Base-by-base conservation (phyloP, 2,888 invertebrate species). In the Leptothorax acervorum region DNA sequence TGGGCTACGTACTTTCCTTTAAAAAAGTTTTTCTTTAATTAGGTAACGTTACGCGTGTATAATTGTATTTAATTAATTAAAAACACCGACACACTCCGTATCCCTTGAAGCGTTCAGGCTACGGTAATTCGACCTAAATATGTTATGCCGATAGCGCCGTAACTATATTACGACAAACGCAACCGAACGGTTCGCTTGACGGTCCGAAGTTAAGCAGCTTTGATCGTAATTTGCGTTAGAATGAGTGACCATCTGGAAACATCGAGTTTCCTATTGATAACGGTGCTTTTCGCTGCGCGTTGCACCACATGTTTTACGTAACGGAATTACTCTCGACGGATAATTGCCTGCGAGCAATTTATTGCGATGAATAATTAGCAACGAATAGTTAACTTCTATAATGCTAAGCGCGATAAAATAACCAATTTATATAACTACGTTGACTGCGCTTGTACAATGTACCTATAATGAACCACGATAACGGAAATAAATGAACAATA, bases 161-260 rank as follows among this genome's bases (percentile, higher is more conserved):
- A 39, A 62, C 48, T 51, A 9, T 71, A 71, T 71, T 71, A 71
- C 11, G 23, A 68, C 55, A 35, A 57, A 60, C 12, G 4, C 18
- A 60, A 71, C 48, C 48, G 28, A 51, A 48, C 70, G 18, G 35
- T 60, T 18, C 60, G 39, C 48, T 60, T 71, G 18, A 79, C 12
- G 60, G 5, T 48, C 42, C 48, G 5, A 60, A 28, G 35, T 60
- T 79, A 60, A 79, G 23, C 78, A 68, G 57, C 70, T 79, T 81
- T 81, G 60, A 79, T 71, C 48, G 39, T 48, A 45, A 45, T 55
- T 66, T 28, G 45, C 45, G n/a, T 55, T 60, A 51, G 60, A 60
- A 60, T 62, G 60, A 81, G 48, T 62, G 66, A 9, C n/a, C 42
- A 60, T 45, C 28, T 65, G 60, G 57, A 70, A 60, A 70, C 39